phyloP scores from a whole-genome alignment of 2,888 invertebrate species.

The Crepidodera aurea region DNA sequence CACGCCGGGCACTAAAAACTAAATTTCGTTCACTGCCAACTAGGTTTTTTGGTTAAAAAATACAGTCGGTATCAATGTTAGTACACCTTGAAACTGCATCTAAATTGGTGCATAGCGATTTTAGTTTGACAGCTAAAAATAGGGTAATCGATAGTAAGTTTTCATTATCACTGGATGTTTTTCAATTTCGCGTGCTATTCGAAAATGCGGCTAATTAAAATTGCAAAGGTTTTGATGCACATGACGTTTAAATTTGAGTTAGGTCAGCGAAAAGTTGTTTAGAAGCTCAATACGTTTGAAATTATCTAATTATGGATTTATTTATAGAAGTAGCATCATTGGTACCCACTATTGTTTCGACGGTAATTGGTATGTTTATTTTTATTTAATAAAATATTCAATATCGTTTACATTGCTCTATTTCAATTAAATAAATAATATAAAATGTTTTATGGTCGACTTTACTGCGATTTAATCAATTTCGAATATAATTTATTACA shows the following conservation, averaged over 20 bases:
- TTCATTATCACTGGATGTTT: constrained; percentile 51
- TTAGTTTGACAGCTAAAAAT: constrained; percentile 53
- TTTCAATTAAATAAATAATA: too few species aligned
- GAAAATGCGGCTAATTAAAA: constrained; percentile 32
- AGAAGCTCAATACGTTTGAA: constrained; percentile 25
- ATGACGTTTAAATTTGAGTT: constrained; percentile 33
- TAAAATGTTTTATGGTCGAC: too few species aligned
- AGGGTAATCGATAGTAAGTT: constrained; percentile 54
- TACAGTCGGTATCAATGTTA: constrained; percentile 22
- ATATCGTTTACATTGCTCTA: too few species aligned
- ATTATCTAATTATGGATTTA: constrained; percentile 27
- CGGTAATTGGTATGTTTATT: constrained; percentile 1
- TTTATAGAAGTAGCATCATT: constrained; percentile 3
- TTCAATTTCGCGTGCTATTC: constrained; percentile 25
- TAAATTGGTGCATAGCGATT: constrained; percentile 42
- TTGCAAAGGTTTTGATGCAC: constrained; percentile 23
- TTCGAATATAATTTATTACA: too few species aligned
- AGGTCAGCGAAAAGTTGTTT: constrained; percentile 34
- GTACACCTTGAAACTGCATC: constrained; percentile 37
- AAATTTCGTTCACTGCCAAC: constrained; percentile 18
- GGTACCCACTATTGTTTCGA: constrained; percentile 15
- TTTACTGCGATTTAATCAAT: too few species aligned
- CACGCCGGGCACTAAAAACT: constrained; percentile 31
- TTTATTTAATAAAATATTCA: background rate
- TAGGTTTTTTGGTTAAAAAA: constrained; percentile 29